Conservation (phyloP, 2,888 invertebrate genomes). For the Catocala fraxini region DNA sequence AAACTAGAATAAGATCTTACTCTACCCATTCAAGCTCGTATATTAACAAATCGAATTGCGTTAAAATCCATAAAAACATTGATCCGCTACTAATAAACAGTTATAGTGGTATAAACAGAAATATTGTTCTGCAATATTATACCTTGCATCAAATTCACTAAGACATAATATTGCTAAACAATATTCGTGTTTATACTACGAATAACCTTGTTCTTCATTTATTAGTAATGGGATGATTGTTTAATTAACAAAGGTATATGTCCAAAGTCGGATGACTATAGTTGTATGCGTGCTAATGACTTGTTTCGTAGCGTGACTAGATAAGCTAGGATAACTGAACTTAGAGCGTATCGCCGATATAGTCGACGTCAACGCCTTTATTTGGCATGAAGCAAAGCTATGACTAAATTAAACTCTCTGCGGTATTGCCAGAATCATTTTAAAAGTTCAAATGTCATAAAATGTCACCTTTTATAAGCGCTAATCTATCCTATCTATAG, state of each 20-base stretch:
- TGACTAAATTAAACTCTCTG: conserved; percentile 40
- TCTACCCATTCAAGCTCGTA: too few relatives aligned
- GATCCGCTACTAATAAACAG: too few relatives aligned
- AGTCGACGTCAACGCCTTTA: conserved; percentile 28
- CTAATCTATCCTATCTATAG: too few relatives aligned
- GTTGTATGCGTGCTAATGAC: conserved; percentile 42
- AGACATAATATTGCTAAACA: too few relatives aligned
- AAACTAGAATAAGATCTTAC: too few relatives aligned
- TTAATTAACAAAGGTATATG: conserved; percentile 17
- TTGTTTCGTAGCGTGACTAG: conserved; percentile 66
- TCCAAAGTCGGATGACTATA: conserved; percentile 34
- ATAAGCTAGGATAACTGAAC: conserved; percentile 59
- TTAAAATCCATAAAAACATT: conserved; percentile 8
- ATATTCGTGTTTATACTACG: too few relatives aligned
- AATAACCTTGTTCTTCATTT: too few relatives aligned
- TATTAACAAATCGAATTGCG: neutral
- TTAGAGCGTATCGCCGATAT: conserved; percentile 36
- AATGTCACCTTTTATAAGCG: too few relatives aligned
- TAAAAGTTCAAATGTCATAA: neutral
- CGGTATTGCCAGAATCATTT: conserved; percentile 43
- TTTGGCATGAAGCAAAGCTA: conserved; percentile 57
- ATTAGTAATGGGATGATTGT: neutral
- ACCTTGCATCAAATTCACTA: too few relatives aligned
- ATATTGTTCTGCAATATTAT: too few relatives aligned
- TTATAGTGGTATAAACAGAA: too few relatives aligned